Evolutionary conservation across 1,140 invertebrate species (phyloP).

Genomic region (Tribolium madens): DNA sequence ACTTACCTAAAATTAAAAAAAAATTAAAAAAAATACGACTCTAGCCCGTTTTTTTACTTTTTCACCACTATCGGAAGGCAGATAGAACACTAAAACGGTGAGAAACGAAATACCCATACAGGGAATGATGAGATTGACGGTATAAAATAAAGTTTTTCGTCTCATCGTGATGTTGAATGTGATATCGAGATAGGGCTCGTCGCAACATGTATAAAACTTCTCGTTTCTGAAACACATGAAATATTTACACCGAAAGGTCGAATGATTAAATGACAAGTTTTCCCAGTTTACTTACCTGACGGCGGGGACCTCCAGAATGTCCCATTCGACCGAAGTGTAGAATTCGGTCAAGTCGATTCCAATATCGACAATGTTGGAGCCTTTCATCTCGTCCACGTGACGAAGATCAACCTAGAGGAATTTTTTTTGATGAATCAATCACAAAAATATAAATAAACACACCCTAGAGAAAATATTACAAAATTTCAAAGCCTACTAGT

Average conservation of each 20-base stretch:
- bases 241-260: conserved; percentile 1
- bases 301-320: conserved; percentile 95
- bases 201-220: conserved; percentile 97
- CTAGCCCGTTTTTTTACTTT: conserved; percentile 85
- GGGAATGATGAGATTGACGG: conserved; percentile 96
- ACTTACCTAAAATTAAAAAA: conserved; percentile 77
- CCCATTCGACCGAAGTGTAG: conserved; percentile 98
- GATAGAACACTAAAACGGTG: conserved; percentile 97
- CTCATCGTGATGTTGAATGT: conserved; percentile 99
- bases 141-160: conserved; percentile 97
- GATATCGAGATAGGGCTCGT: conserved; percentile 96
- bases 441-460: no score
- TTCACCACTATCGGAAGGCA: conserved; percentile 98
- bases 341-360: conserved; percentile 95
- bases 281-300: conserved; percentile 79
- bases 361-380: conserved; percentile 85
- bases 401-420: conserved; percentile 89
- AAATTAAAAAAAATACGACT: no score
- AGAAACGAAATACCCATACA: conserved; percentile 99
- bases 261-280: neutral
- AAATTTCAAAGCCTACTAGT: no score
- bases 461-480: no score
- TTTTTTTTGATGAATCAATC: no score
- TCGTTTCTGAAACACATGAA: conserved; percentile 78
- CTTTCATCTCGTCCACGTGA: conserved; percentile 87